Percentiles rank a stretch among this genome's conserved stretches.
Conservation (phyloP, 2,113 vertebrate genomes). For the Probosciger aterrimus region DNA sequence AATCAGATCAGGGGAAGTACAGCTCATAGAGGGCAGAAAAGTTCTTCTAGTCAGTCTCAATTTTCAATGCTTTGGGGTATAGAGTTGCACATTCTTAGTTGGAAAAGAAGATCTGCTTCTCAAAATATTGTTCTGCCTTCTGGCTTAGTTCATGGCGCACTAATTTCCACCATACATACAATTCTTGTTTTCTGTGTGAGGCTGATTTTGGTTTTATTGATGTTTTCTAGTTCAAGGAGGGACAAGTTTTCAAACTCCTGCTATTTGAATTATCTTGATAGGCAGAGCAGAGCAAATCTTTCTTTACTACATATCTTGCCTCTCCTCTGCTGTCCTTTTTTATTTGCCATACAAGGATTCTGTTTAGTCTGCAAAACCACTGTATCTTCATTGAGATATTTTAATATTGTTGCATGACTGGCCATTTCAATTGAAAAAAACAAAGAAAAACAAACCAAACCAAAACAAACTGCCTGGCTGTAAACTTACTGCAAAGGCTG, state of each 20-base stretch:
- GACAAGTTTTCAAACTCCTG: neutral
- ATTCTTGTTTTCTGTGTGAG: neutral
- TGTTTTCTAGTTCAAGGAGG: neutral
- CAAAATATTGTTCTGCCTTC: neutral
- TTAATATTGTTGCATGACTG: neutral
- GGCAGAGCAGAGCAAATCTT: neutral
- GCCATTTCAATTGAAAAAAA: neutral
- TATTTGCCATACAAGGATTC: neutral
- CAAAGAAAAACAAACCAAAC: neutral
- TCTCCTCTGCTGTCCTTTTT: neutral
- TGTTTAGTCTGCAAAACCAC: neutral
- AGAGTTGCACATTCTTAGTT: neutral
- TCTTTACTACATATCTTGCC: accelerated
- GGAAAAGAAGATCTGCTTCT: neutral
- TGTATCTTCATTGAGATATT: neutral
- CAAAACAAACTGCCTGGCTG: neutral
- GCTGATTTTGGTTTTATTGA: neutral
- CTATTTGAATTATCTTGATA: neutral
- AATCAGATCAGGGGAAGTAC: neutral
- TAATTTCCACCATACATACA: accelerated
- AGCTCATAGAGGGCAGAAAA: neutral
- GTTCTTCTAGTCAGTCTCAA: neutral
- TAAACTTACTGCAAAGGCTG: neutral
- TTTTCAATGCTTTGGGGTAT: neutral
- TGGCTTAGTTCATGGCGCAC: neutral